Percentiles rank a stretch among this genome's conserved stretches.
Conservation (phyloP, 2,113 vertebrate species). For the Trematomus loennbergii region DNA sequence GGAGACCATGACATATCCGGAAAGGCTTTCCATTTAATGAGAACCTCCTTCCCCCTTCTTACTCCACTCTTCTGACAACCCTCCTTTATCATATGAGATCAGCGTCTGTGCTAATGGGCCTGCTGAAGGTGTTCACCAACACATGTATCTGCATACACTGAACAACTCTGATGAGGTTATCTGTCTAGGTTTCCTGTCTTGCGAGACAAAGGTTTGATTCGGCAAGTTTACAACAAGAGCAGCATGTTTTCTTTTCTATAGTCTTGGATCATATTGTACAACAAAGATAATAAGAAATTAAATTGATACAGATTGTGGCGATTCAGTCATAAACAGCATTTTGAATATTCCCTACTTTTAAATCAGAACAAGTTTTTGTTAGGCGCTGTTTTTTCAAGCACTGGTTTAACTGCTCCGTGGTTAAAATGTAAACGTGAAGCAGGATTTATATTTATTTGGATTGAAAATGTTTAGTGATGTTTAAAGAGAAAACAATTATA, state of each 20-base stretch:
- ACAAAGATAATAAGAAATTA: neutral
- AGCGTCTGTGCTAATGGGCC: conserved; percentile 14
- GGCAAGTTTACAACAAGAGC: neutral
- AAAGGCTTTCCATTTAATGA: conserved; percentile 61
- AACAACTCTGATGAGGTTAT: conserved; percentile 3
- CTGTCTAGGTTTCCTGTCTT: neutral
- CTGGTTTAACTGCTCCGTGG: too few relatives aligned
- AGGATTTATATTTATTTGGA: too few relatives aligned
- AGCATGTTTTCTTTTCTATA: neutral
- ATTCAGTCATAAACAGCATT: neutral
- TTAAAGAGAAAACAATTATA: too few relatives aligned
- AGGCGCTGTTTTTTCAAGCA: too few relatives aligned
- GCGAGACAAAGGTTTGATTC: neutral
- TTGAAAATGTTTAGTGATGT: too few relatives aligned
- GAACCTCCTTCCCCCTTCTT: neutral
- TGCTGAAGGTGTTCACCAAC: conserved; percentile 37
- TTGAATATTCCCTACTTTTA: neutral
- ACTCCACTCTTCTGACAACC: neutral
- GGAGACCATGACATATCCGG: conserved; percentile 18
- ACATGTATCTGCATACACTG: conserved; percentile 8
- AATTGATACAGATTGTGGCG: neutral
- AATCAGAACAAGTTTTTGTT: too few relatives aligned
- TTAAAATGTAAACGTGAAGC: too few relatives aligned
- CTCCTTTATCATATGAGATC: conserved; percentile 43
- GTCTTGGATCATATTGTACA: neutral